Evolutionary conservation across 2,113 vertebrate genomes (phyloP), one percentile per base, ranked within the genome.

Genomic region (Oenanthe melanoleuca): DNA sequence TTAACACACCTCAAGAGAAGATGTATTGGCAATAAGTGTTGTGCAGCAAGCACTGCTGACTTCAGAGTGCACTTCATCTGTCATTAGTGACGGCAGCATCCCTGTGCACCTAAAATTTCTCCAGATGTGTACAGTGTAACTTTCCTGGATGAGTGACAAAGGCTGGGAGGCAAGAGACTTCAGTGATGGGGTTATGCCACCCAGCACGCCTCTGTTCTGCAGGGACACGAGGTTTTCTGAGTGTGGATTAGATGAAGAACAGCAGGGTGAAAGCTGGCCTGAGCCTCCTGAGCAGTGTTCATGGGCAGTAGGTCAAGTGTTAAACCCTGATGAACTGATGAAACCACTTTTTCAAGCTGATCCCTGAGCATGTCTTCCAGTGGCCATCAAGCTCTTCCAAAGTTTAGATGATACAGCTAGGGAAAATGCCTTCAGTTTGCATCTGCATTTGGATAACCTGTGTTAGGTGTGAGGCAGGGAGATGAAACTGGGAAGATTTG

Each of bases 11-110:
- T 93, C 0, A 0, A 93, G 50, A 81, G 50, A 94, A 87, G 66
- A 85, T 87, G 33, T 82, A 37, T 55, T 88, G 91, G 78, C 70
- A 94, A 37, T 12, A 42, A 93, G 34, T 11, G n/a, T 80, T 71
- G 80, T 61, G 74, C 70, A 85, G 78, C 89, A 91, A 91, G 63
- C 8, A 1, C 57, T 75, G 53, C 80, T 89, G 90, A 60, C 53
- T 96, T 67, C 50, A 63, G 70, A 82, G 42, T 7, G 3, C 20
- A 23, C 26, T 57, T 79, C 29, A 8, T 44, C 29, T 75, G 16
- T 69, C 52, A 38, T 73, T 71, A 73, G 67, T 59, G 79, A 61
- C 0, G n/a, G 55, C 29, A 69, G 42, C 75, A 80, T 26, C 52
- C 34, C 52, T 61, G 5, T 20, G 25, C 0, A 0, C 55, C 70